Evolutionary conservation across 2,797 vertebrate species (phyloP), one percentile per base, ranked within the genome.

Genomic region (Eleutherodactylus coqui): DNA sequence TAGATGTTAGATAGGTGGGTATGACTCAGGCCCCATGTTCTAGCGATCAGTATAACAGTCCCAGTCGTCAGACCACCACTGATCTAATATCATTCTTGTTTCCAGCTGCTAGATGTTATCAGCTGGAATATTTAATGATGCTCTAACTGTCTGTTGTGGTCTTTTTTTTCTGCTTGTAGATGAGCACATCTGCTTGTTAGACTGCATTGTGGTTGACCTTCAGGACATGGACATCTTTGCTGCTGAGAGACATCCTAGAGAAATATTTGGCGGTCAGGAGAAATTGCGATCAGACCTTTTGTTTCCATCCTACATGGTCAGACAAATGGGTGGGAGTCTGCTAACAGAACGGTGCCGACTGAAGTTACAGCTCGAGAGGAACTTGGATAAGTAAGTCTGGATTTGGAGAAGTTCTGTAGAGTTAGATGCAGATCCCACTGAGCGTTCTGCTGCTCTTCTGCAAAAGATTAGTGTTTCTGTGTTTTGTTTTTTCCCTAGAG

Each of bases 141-240:
- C 7, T 21, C 24, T 55, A 6, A 8, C n/a, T 55, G 53, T 24
- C 53, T 32, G 27, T 4, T 34, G 21, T 69, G 21, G 11, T 69
- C 29, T 69, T 47, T 29, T 43, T 10, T 89, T 84, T 90, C 13
- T 75, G 4, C 51, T 88, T 86, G 29, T 89, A 97, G 97, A 96
- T 89, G 95, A 96, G 51, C 96, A 96, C 0, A 84, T 95, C 84
- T 99, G 97, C 90, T 93, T 99, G 89, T 88, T 99, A 89, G 98
- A 99, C 92, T 99, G 97, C 93, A 96, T 99, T 75, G 91, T 96
- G 2, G 91, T 99, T 88, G 98, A 99, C 89, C 95, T 99, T 64
- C 97, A 99, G 91, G 96, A 99, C 92, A 97, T 99, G 96, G 94
- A 99, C 88, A 96, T 99, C 88, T 99, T 99, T 91, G 96, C 97